These are phyloP conservation scores for Synchiropus splendidus DNA, from an alignment of 2,113 vertebrate species.

Conservation along the genomic window DNA sequence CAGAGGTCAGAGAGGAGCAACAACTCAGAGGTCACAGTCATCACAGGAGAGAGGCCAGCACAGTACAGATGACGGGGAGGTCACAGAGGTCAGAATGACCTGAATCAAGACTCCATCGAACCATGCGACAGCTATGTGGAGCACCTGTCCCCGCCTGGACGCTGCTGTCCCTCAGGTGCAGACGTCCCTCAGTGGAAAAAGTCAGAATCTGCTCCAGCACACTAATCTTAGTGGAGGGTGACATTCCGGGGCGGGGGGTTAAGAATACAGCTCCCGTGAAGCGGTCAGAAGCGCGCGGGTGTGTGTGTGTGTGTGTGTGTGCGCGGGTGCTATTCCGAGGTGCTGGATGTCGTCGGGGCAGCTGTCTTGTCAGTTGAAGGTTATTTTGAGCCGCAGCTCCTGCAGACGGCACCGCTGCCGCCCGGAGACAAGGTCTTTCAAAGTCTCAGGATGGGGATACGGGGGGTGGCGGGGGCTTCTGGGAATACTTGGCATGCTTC, in stretches of 20 bases:
- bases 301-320: constrained; percentile 28
- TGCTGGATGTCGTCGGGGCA: constrained; percentile 46
- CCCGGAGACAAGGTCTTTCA: constrained; percentile 33
- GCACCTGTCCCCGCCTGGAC: too few species aligned
- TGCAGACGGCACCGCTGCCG: constrained; percentile 56
- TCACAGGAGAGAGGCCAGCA: too few species aligned
- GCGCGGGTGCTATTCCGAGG: constrained; percentile 52
- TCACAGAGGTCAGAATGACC: too few species aligned
- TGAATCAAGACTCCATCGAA: too few species aligned
- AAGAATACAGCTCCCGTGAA: constrained; percentile 51
- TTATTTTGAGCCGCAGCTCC: constrained; percentile 65
- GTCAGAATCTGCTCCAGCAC: constrained; percentile 20
- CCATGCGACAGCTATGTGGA: too few species aligned
- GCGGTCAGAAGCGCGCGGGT: constrained; percentile 4
- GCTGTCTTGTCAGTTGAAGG: constrained; percentile 72
- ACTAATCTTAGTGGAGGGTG: constrained; percentile 43
- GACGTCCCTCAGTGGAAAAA: constrained; percentile 7
- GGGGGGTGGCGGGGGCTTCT: background rate
- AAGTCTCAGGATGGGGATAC: constrained; percentile 3
- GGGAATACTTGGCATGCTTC: constrained; percentile 35
- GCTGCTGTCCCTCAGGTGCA: background rate
- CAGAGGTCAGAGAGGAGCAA: background rate
- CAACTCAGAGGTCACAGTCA: too few species aligned
- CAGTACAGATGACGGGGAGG: too few species aligned
- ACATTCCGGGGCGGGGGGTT: constrained; percentile 59